phyloP scores from a whole-genome alignment of 2,888 invertebrate species.

The Eupithecia subumbrata region DNA sequence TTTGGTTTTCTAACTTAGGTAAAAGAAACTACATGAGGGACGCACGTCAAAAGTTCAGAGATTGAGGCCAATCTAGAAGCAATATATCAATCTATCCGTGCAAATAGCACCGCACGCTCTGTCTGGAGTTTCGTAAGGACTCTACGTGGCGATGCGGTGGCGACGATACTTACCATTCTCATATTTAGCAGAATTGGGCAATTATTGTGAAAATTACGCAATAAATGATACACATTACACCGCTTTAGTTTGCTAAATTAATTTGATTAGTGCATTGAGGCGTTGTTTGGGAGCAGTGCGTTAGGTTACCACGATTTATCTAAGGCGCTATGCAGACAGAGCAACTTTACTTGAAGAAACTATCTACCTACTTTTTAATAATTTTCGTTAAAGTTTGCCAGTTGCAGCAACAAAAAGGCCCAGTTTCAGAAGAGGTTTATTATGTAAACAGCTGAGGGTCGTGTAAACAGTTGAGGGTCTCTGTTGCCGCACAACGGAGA shows the following conservation, averaged over 20 bases:
- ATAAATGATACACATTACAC: constrained; percentile 5
- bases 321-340: background rate
- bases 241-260: constrained; percentile 14
- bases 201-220: background rate
- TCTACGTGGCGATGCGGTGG: background rate
- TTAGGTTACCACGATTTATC: constrained; percentile 6
- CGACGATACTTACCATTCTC: background rate
- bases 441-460: no score
- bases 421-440: no score
- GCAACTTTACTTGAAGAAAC: no score
- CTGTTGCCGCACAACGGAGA: no score
- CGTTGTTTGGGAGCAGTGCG: background rate
- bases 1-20: background rate
- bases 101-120: background rate
- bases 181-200: background rate
- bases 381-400: no score
- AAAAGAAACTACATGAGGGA: background rate
- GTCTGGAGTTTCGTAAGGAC: background rate
- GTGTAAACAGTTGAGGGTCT: no score
- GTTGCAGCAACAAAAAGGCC: no score
- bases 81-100: background rate
- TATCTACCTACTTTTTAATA: no score
- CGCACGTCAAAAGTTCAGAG: background rate
- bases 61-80: background rate
- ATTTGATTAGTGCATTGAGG: constrained; percentile 17